Evolutionary conservation across 2,888 invertebrate species (phyloP).

Genomic region (Liopterus haemorrhoidalis): DNA sequence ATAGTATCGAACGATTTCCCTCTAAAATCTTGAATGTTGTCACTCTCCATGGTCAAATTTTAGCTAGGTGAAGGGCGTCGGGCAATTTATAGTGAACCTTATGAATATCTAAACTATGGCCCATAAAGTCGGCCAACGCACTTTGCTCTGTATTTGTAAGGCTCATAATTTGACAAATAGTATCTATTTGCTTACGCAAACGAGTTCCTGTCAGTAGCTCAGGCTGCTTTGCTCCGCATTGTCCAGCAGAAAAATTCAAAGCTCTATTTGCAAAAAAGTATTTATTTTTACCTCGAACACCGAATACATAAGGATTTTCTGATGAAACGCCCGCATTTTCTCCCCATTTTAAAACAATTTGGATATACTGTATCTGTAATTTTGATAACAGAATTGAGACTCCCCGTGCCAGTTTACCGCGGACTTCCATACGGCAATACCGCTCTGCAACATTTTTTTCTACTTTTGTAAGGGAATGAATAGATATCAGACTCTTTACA

Average conservation of each 20-base stretch:
- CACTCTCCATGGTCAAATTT: background rate
- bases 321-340: background rate
- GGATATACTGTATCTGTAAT: background rate
- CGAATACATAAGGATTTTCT: slow-evolving; percentile 4
- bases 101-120: slow-evolving; percentile 1
- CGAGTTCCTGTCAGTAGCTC: background rate
- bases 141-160: background rate
- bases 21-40: background rate
- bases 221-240: background rate
- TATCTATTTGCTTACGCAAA: background rate
- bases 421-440: slow-evolving; percentile 1
- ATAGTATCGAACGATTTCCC: background rate
- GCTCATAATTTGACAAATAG: background rate
- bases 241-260: slow-evolving; percentile 1
- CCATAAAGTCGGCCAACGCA: slow-evolving; percentile 2
- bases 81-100: slow-evolving; percentile 3
- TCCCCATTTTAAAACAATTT: background rate
- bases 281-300: background rate
- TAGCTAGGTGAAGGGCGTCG: background rate
- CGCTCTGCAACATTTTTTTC: background rate
- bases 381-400: slow-evolving; percentile 1
- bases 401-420: background rate
- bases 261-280: background rate
- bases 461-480: background rate
- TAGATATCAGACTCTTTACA: background rate